Evolutionary conservation across 1,140 invertebrate species (phyloP), one percentile per base, ranked within the genome.

Genomic region (Drosophila asahinai): DNA sequence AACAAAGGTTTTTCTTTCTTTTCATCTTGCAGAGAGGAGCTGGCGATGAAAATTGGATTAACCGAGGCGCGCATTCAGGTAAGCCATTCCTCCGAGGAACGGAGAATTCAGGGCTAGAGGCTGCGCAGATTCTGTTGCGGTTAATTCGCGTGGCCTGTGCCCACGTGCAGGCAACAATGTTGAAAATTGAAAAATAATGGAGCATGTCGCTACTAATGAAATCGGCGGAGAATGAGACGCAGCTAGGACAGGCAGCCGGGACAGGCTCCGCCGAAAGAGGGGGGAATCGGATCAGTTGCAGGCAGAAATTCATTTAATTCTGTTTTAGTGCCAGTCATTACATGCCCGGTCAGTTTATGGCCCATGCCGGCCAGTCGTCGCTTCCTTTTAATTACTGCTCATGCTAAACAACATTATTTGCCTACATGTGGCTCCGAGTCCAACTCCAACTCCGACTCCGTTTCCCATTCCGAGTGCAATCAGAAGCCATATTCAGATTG

Each of bases 51-150:
- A 93, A 98, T 99, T 87, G 98, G 98, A 89, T 94, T 99, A 74
- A 99, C 98, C 36, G 99, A 99, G 95, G 98, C 98, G 25, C 94
- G 99, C 92, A 99, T 99, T 93, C 99, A 99, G 96, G 99, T 99
- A 94, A 96, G 66, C 42, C 64, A 38, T 64, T 48, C 3, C 11
- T 9, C 33, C 33, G 15, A 45, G 30, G 47, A 36, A 55, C 19
- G 40, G 17, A 38, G 59, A 58, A 60, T 47, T 49, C 60, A 47
- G 65, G 52, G 71, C 38, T 58, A 7, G 38, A 71, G 17, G 70
- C 47, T 64, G 45, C 52, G 14, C 14, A 63, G 65, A 77, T 51
- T 75, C 71, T 68, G 79, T 75, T 68, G 79, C 38, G 83, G 79
- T 86, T 70, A 60, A 83, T 83, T 81, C 81, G 81, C 81, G 81